phyloP scores from a whole-genome alignment of 2,113 vertebrate species.

The Boulengeromyrus knoepffleri region DNA sequence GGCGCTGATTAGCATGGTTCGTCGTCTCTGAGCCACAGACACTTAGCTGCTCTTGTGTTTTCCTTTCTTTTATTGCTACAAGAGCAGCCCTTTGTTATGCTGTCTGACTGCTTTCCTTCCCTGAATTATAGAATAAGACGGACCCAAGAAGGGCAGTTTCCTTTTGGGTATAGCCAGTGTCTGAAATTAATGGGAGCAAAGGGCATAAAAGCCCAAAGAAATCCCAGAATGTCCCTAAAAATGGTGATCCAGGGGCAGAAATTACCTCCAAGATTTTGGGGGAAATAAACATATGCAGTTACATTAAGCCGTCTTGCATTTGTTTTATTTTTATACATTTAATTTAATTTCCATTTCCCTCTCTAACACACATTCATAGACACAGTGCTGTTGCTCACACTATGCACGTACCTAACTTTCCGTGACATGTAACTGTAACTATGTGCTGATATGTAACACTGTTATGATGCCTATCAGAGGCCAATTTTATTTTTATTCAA shows the following conservation, averaged over 20 bases:
- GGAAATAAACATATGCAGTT: not conserved
- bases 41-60: not conserved
- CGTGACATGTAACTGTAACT: not conserved
- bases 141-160: not conserved
- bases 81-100: not conserved
- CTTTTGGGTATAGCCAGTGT: not conserved
- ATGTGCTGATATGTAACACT: not conserved
- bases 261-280: not conserved
- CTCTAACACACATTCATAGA: not conserved
- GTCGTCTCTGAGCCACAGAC: not conserved
- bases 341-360: not conserved
- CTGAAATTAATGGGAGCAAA: not conserved
- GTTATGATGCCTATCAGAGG: not conserved
- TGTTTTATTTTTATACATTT: not conserved
- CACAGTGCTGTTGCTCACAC: not conserved
- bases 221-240: not conserved
- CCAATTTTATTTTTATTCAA: not conserved
- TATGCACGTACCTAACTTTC: not conserved
- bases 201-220: not conserved
- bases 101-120: not conserved
- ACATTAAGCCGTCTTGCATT: not conserved
- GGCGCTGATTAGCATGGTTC: not conserved
- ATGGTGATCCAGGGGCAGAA: not conserved
- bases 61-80: not conserved
- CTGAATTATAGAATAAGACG: not conserved